Percentiles rank a stretch among this genome's conserved stretches.
These are phyloP conservation scores for Oreochromis grahami DNA, from an alignment of 2,797 vertebrate genomes.

Conservation along the genomic window DNA sequence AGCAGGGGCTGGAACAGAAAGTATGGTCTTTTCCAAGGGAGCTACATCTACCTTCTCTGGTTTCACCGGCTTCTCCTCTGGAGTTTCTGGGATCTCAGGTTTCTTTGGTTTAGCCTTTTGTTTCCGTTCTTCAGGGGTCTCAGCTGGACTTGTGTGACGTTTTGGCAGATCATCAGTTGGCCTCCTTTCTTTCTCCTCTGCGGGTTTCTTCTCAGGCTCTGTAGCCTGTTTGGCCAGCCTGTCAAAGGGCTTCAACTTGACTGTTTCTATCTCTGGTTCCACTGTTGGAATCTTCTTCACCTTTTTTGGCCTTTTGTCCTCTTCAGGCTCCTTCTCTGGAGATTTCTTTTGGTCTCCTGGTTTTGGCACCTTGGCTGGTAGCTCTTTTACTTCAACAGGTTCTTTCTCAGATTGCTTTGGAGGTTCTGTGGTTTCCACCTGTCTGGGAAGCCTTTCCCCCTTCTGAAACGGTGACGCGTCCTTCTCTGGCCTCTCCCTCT, in stretches of 20 bases:
- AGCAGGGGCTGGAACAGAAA: conserved; percentile 36
- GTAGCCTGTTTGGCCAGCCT: conserved; percentile 59
- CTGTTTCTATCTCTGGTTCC: conserved; percentile 62
- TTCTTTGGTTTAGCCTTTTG: conserved; percentile 40
- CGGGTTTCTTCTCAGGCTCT: conserved; percentile 61
- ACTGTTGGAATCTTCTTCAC: conserved; percentile 58
- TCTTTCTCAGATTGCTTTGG: conserved; percentile 49
- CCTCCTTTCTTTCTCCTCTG: conserved; percentile 59
- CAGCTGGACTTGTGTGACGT: conserved; percentile 37
- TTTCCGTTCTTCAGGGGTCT: conserved; percentile 50
- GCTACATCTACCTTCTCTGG: conserved; percentile 29
- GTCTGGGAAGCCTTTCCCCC: conserved; percentile 51
- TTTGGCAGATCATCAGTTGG: conserved; percentile 33
- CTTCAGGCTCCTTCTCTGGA: conserved; percentile 57
- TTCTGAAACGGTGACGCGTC: conserved; percentile 63
- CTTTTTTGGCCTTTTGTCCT: conserved; percentile 53
- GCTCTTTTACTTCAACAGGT: conserved; percentile 49
- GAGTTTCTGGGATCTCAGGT: conserved; percentile 31
- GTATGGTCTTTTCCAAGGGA: conserved; percentile 47
- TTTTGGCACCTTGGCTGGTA: conserved; percentile 44
- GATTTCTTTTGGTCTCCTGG: conserved; percentile 54
- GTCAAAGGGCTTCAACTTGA: conserved; percentile 72
- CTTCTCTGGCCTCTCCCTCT: conserved; percentile 53
- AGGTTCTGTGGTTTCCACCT: conserved; percentile 59
- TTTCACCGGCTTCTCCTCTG: conserved; percentile 55